phyloP scores from a whole-genome alignment of 2,797 vertebrate species.

The Pitangus sulphuratus region DNA sequence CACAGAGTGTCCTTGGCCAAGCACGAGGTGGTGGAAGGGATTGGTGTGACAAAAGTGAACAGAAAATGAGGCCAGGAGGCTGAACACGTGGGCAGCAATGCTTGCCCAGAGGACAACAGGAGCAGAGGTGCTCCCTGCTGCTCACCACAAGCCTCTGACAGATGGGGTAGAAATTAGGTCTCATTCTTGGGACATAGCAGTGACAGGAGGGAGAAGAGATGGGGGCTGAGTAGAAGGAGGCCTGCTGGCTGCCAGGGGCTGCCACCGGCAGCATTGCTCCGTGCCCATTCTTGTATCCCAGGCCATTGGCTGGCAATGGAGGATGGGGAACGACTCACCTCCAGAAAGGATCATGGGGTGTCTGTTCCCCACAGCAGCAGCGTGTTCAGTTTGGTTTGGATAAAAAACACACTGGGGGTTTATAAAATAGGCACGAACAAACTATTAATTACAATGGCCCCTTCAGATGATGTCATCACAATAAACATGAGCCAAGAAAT shows the following conservation, averaged over 20 bases:
- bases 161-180: neutral
- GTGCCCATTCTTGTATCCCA: neutral
- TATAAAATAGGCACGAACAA: neutral
- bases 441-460: constrained; percentile 3
- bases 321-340: neutral
- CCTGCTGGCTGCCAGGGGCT: neutral
- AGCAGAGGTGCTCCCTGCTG: neutral
- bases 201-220: neutral
- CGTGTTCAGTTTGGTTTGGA: neutral
- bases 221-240: neutral
- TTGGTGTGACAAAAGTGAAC: neutral
- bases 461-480: constrained; percentile 24
- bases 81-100: neutral
- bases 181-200: neutral
- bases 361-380: neutral
- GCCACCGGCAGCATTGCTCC: neutral
- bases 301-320: neutral
- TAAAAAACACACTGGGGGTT: neutral
- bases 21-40: neutral
- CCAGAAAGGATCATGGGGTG: neutral
- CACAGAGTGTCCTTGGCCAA: fast-evolving
- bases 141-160: neutral
- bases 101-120: neutral
- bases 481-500: constrained; percentile 2
- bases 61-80: neutral